Evolutionary conservation across 2,888 invertebrate genomes (phyloP).

Genomic region (Didymodactylos carnosus): DNA sequence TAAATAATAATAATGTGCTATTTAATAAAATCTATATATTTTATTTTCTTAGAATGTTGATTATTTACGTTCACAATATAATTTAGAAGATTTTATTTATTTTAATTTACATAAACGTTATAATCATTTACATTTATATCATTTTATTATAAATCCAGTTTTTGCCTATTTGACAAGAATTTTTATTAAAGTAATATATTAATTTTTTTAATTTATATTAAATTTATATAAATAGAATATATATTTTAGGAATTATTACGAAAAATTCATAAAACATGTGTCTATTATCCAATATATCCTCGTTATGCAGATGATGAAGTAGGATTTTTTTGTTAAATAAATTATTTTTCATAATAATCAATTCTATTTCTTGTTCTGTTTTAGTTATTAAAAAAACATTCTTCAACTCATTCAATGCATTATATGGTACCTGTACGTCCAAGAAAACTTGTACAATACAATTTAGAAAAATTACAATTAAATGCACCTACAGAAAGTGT

Average conservation of each 20-base stretch:
- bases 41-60: slow-evolving; percentile 28
- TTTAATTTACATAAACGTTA: slow-evolving; percentile 32
- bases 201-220: not conserved
- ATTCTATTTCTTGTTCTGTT: not conserved
- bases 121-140: slow-evolving; percentile 32
- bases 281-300: slow-evolving; percentile 33
- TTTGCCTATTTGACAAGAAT: slow-evolving; percentile 30
- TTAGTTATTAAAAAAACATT: slow-evolving; percentile 23
- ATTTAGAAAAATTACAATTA: slow-evolving; percentile 23
- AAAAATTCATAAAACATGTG: slow-evolving; percentile 29
- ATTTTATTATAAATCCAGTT: slow-evolving; percentile 32
- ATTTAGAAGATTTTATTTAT: slow-evolving; percentile 35
- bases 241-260: slow-evolving; percentile 28
- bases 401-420: slow-evolving; percentile 25
- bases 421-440: slow-evolving; percentile 32
- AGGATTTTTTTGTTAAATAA: slow-evolving; percentile 5
- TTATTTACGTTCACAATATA: slow-evolving; percentile 34
- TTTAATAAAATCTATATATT: not conserved
- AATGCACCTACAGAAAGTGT: slow-evolving; percentile 32
- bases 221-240: not conserved
- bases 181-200: slow-evolving; percentile 41
- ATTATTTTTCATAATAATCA: not conserved
- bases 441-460: slow-evolving; percentile 30
- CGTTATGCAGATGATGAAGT: slow-evolving; percentile 24
- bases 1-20: not conserved